phyloP scores from a whole-genome alignment of 2,113 vertebrate species.

The Circaetus gallicus region DNA sequence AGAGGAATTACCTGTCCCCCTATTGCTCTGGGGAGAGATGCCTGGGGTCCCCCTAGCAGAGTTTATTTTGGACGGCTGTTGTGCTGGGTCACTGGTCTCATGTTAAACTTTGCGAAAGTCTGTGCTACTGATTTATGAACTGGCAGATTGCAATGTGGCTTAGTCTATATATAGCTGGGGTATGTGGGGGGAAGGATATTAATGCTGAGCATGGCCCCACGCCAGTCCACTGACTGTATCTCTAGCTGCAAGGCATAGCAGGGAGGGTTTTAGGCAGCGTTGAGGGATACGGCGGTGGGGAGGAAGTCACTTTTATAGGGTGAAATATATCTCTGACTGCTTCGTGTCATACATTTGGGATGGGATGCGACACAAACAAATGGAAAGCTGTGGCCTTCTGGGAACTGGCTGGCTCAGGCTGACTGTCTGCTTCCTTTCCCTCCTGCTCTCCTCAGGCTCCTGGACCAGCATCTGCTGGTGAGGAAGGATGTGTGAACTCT shows the following conservation, averaged over 20 bases:
- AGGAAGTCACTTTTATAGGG: background rate
- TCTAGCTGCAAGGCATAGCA: background rate
- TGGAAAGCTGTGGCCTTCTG: background rate
- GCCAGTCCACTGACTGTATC: background rate
- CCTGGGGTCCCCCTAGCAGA: background rate
- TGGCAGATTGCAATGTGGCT: slow-evolving; percentile 13
- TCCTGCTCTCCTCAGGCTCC: accelerated
- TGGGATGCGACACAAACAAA: background rate
- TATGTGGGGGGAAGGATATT: background rate
- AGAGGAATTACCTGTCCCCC: background rate
- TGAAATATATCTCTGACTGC: background rate
- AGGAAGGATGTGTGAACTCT: background rate
- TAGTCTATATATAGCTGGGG: slow-evolving; percentile 49
- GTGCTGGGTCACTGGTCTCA: background rate
- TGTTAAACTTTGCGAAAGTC: background rate
- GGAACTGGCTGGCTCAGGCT: background rate
- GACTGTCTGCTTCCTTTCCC: background rate
- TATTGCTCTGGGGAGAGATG: background rate
- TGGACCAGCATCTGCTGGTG: background rate
- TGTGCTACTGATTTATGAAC: slow-evolving; percentile 37
- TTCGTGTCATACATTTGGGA: background rate
- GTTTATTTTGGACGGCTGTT: background rate
- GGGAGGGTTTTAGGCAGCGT: background rate
- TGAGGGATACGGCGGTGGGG: background rate
- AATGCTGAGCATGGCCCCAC: background rate